Conservation (phyloP, 37 sponge, comb jelly and placozoan genomes). For the Dysidea cf. avara region DNA sequence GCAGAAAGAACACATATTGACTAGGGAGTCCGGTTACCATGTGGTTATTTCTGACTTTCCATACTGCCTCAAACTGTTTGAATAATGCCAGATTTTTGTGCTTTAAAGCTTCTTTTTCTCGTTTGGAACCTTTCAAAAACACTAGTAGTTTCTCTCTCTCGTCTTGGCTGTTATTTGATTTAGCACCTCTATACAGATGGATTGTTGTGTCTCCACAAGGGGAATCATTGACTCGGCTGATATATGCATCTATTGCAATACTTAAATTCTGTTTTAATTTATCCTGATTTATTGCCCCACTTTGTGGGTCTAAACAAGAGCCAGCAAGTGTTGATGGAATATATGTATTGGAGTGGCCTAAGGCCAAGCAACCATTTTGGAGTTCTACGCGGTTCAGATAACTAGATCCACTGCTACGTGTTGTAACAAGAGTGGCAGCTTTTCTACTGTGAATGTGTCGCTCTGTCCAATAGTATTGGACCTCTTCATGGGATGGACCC, state of each 20-base stretch:
- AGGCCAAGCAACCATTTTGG: constrained; percentile 27
- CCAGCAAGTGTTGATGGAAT: constrained; percentile 46
- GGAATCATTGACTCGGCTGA: constrained; percentile 27
- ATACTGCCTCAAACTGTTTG: constrained; percentile 17
- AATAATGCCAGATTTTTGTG: too few relatives aligned
- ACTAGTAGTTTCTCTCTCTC: not conserved
- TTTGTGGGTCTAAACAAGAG: constrained; percentile 8
- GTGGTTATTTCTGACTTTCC: constrained; percentile 21
- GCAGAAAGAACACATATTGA: constrained; percentile 21
- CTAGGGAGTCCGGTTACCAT: constrained; percentile 18
- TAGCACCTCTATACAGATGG: constrained; percentile 26
- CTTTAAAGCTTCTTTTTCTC: too few relatives aligned
- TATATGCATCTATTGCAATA: constrained; percentile 33
- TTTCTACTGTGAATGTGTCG: constrained; percentile 3
- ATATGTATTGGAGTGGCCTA: constrained; percentile 31
- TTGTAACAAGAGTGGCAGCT: constrained; percentile 13
- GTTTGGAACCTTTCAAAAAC: too few relatives aligned
- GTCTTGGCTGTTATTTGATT: constrained; percentile 3
- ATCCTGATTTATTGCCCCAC: constrained; percentile 7
- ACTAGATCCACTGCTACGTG: constrained; percentile 16
- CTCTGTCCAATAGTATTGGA: constrained; percentile 27
- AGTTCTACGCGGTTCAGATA: constrained; percentile 37
- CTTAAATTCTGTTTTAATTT: constrained; percentile 14
- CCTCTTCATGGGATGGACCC: constrained; percentile 22
- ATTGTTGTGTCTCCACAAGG: constrained; percentile 41